Base-by-base conservation (phyloP, 1,140 invertebrate species). In the Drosophila arizonae region DNA sequence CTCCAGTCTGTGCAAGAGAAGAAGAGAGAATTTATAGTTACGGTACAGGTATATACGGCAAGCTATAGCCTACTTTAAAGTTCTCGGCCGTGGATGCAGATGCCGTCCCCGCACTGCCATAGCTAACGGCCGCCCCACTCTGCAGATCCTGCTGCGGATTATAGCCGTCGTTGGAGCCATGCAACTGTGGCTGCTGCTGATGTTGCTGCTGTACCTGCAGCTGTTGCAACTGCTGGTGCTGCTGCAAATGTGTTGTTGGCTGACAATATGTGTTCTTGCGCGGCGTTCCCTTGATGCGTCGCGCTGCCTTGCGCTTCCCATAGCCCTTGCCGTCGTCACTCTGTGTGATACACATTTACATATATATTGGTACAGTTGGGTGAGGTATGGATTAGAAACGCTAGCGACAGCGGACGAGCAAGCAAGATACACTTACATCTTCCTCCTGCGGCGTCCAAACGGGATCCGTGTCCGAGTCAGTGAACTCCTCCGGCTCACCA, bases 391-490 rank as follows among this genome's bases (percentile, higher is more conserved):
- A 41, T 50, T 39, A 56, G 26, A 60, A 66, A 61, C 36, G 60
- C 50, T 46, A 21, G 15, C 43, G 43, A 17, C 43, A 46, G 57
- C 54, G 65, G 21, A 33, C 17, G 33, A 65, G 57, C 43, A 55
- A 33, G 46, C 60, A 55, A 43, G 11, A 39, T 72, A 54, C 56
- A 90, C 81, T 91, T 90, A 92, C 90, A 76, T 91, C 93, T 72
- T 94, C 94, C 28, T 93, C 92, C 55, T 93, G 93, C 6, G 95
- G 95, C 17, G 94, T 95, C 95, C 95, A 96, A 6, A 94, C 95
- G 9, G 95, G 95, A 93, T 95, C 95, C 10, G 94, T 94, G 90
- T 95, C 95, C 6, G 94, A 95, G 90, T 95, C 94, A 41, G 92
- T 91, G 77, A 93, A 94, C 79, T 93, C 93, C 46, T 90, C 87